These are phyloP conservation scores for Lydus trimaculatus DNA, from an alignment of 2,888 invertebrate species.

Conservation along the genomic window DNA sequence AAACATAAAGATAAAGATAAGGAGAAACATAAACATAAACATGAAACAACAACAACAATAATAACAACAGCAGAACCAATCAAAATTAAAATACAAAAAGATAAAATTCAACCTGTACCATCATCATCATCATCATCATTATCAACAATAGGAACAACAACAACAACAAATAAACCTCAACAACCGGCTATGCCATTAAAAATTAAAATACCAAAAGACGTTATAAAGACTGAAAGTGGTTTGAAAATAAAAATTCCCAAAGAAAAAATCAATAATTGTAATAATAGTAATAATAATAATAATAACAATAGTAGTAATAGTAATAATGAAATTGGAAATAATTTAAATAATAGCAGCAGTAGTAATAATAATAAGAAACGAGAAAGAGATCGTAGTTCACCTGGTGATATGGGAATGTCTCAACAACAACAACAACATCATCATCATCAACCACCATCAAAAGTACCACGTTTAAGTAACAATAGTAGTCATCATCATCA, in stretches of 20 bases:
- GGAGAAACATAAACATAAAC: constrained; percentile 54
- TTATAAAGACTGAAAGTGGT: constrained; percentile 63
- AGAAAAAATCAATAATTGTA: constrained; percentile 70
- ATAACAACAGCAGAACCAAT: constrained; percentile 52
- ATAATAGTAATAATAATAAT: constrained; percentile 53
- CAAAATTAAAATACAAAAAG: constrained; percentile 69
- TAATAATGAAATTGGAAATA: constrained; percentile 47
- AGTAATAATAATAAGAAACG: constrained; percentile 54
- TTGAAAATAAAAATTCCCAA: constrained; percentile 85
- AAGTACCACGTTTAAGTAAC: constrained; percentile 9
- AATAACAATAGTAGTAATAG: constrained; percentile 53
- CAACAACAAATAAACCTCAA: constrained; percentile 3
- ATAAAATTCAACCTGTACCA: constrained; percentile 59
- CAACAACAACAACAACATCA: not conserved
- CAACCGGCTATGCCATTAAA: constrained; percentile 62
- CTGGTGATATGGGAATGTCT: constrained; percentile 34
- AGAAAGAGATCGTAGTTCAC: constrained; percentile 50
- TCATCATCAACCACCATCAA: not conserved
- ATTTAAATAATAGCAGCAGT: constrained; percentile 34
- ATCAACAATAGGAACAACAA: not conserved
- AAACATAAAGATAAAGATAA: constrained; percentile 76
- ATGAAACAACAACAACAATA: constrained; percentile 31
- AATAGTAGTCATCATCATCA: constrained; percentile 29
- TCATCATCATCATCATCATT: constrained; percentile 27
- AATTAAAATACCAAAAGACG: constrained; percentile 83